Evolutionary conservation across 2,113 vertebrate genomes (phyloP).

Genomic region (Miniopterus natalensis): DNA sequence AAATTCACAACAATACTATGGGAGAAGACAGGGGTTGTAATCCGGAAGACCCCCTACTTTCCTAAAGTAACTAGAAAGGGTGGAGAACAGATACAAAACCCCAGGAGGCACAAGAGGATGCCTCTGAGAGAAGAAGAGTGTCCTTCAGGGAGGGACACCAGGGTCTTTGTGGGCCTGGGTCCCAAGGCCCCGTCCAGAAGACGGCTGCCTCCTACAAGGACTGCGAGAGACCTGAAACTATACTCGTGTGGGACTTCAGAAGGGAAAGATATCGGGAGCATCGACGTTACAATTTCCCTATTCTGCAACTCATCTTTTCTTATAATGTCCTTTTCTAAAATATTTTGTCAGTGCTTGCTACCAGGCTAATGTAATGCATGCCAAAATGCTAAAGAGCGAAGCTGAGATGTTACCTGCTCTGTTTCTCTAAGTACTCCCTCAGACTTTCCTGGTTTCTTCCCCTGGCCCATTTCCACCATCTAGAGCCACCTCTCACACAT

Average conservation of each 20-base stretch:
- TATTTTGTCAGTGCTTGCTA: not conserved
- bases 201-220: not conserved
- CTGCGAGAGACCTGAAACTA: not conserved
- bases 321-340: not conserved
- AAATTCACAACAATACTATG: too few relatives aligned
- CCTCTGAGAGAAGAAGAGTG: too few relatives aligned
- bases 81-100: not conserved
- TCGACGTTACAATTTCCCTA: not conserved
- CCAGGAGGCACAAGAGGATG: accelerated
- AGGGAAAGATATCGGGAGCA: not conserved
- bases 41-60: not conserved
- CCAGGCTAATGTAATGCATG: too few relatives aligned
- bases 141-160: not conserved
- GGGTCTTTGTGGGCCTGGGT: accelerated
- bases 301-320: not conserved
- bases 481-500: not conserved
- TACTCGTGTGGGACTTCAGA: not conserved
- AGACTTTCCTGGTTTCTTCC: accelerated
- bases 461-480: not conserved
- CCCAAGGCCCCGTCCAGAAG: not conserved
- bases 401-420: not conserved
- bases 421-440: accelerated
- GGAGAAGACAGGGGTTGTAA: not conserved
- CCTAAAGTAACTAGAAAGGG: not conserved
- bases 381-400: not conserved